Conservation (phyloP, 1,140 invertebrate genomes). For the Caenorhabditis tropicalis region DNA sequence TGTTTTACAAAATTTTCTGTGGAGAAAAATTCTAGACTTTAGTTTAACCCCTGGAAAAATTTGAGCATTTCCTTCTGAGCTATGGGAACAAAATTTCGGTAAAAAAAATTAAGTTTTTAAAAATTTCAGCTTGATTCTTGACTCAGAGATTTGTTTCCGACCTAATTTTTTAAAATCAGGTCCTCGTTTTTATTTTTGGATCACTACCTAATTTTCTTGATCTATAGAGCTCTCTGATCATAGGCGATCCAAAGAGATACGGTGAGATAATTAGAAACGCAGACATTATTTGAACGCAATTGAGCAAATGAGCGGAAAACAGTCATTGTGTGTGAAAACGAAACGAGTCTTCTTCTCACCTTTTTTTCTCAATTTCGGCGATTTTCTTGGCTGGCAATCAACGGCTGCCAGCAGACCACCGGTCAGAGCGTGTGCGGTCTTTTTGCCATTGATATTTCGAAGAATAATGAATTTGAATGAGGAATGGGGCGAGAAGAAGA, state of each 20-base stretch:
- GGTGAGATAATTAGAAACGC: background rate
- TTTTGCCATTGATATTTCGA: constrained; percentile 20
- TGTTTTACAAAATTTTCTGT: too few species aligned
- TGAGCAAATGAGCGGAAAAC: constrained; percentile 38
- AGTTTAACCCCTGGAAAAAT: too few species aligned
- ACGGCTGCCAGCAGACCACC: constrained; percentile 17
- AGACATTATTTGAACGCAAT: background rate
- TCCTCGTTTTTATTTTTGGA: background rate
- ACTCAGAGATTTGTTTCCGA: too few species aligned
- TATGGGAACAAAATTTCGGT: too few species aligned
- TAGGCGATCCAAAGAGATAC: background rate
- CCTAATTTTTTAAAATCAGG: background rate
- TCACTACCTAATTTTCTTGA: background rate
- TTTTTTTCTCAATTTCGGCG: background rate
- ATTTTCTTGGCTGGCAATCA: background rate
- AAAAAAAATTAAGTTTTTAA: too few species aligned
- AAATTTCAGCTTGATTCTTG: too few species aligned
- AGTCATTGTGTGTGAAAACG: constrained; percentile 28
- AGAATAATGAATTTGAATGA: constrained; percentile 9
- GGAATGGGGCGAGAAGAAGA: background rate
- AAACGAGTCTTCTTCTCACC: constrained; percentile 25
- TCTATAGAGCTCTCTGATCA: background rate
- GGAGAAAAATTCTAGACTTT: too few species aligned
- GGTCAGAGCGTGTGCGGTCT: background rate
- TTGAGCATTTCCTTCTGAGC: too few species aligned